Percentiles rank a stretch among this genome's conserved stretches.
phyloP scores from a whole-genome alignment of 2,797 vertebrate species.

The Potorous gilbertii region DNA sequence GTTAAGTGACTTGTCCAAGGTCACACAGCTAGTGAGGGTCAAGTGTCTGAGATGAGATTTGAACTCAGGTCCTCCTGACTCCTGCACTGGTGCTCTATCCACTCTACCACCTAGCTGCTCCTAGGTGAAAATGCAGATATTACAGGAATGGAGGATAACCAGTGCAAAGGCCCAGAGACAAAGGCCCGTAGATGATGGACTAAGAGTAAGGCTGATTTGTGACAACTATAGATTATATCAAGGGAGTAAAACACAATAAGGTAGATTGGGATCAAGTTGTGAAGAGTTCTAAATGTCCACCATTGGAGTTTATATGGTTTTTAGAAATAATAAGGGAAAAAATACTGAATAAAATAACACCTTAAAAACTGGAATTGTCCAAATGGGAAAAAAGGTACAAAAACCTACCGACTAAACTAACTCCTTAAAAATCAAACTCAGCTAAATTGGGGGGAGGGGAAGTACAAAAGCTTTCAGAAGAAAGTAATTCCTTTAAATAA shows the following conservation, averaged over 20 bases:
- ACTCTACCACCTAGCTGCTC: no score
- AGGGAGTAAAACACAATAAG: background rate
- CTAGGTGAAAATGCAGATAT: background rate
- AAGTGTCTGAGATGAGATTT: no score
- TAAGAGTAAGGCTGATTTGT: background rate
- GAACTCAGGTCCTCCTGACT: no score
- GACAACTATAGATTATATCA: background rate
- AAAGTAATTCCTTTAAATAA: background rate
- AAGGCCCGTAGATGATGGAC: background rate
- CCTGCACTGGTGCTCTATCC: no score
- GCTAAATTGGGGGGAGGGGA: background rate
- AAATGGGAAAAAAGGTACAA: background rate
- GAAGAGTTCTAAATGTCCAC: background rate
- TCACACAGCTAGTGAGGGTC: no score
- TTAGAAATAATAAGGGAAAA: background rate
- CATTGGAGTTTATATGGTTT: background rate
- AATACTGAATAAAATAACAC: background rate
- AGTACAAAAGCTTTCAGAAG: background rate
- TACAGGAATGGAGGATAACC: background rate
- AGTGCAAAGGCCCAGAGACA: background rate
- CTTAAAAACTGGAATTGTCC: background rate
- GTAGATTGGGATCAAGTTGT: background rate
- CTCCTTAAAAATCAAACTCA: background rate
- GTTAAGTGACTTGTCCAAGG: no score
- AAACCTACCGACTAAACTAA: background rate